Conservation (phyloP, 2,888 invertebrate genomes). For the Drosophila aldrichi region DNA sequence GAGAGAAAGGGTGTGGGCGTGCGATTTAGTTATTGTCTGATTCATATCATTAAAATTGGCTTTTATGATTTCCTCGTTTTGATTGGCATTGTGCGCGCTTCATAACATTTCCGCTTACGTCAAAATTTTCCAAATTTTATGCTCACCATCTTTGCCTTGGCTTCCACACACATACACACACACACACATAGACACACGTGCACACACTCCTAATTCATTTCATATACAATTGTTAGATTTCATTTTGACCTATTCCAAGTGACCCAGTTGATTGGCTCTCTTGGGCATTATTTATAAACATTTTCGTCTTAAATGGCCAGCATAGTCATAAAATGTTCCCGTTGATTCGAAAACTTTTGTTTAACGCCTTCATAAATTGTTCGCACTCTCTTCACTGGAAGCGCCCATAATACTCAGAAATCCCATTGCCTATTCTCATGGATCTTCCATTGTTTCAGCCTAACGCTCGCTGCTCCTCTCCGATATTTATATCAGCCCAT, state of each 20-base stretch:
- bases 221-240: not conserved
- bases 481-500: too few relatives aligned
- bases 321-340: slow-evolving; percentile 52
- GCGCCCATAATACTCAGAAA: slow-evolving; percentile 42
- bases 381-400: slow-evolving; percentile 70
- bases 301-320: slow-evolving; percentile 46
- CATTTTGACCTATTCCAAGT: slow-evolving; percentile 41
- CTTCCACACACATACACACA: not conserved
- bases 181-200: too few relatives aligned
- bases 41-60: slow-evolving; percentile 16
- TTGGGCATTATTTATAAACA: slow-evolving; percentile 65
- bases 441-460: not conserved
- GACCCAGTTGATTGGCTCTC: slow-evolving; percentile 34
- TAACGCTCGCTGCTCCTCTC: not conserved
- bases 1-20: not conserved
- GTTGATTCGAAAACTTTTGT: slow-evolving; percentile 34
- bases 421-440: not conserved
- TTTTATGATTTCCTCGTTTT: slow-evolving; percentile 32
- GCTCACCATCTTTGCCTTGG: not conserved
- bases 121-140: slow-evolving; percentile 14
- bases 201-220: not conserved
- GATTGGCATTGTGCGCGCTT: slow-evolving; percentile 7
- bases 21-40: slow-evolving; percentile 17
- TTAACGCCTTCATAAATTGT: slow-evolving; percentile 63
- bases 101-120: slow-evolving; percentile 13